Evolutionary conservation across 2,888 invertebrate species (phyloP).

Genomic region (Pyrrhosoma nymphula): DNA sequence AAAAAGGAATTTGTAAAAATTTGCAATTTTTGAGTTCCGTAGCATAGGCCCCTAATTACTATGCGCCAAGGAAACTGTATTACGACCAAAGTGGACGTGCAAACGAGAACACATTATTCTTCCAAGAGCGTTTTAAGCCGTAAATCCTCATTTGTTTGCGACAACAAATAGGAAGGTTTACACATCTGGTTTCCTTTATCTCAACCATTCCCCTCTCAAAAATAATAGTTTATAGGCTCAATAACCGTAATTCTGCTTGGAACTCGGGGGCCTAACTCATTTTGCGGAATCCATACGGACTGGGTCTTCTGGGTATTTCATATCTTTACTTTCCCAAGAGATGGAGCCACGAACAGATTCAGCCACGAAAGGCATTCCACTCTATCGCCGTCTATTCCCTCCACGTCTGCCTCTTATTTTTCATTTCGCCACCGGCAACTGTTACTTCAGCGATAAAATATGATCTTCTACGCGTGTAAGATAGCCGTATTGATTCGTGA

Average conservation of each 20-base stretch:
- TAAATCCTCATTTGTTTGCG: not conserved
- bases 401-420: not conserved
- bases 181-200: not conserved
- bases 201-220: not conserved
- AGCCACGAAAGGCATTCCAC: not conserved
- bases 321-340: not conserved
- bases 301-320: not conserved
- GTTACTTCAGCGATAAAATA: not conserved
- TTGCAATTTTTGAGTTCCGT: too few species aligned
- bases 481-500: too few species aligned
- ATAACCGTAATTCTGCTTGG: not conserved
- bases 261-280: not conserved
- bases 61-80: too few species aligned
- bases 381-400: not conserved
- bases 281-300: not conserved
- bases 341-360: not conserved
- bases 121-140: too few species aligned
- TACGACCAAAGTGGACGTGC: too few species aligned
- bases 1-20: too few species aligned
- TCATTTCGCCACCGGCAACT: not conserved
- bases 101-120: too few species aligned
- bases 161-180: not conserved
- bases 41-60: too few species aligned
- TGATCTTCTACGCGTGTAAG: too few species aligned
- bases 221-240: not conserved